These are phyloP conservation scores for Sitta carolinensis DNA, from an alignment of 2,797 vertebrate genomes.

Conservation along the genomic window DNA sequence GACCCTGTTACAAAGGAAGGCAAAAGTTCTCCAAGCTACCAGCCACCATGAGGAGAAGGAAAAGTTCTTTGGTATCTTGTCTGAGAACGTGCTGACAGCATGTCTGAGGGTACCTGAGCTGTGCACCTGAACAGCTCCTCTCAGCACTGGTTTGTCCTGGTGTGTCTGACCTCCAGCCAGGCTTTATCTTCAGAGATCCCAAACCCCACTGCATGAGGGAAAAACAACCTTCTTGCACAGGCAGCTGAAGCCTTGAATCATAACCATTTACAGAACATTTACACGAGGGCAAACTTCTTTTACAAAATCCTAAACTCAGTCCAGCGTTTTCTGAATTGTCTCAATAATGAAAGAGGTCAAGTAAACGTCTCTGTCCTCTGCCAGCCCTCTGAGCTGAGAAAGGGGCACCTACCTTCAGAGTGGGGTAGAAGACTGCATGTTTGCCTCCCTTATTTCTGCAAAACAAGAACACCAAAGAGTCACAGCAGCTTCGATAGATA, in stretches of 20 bases:
- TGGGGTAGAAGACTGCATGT: conserved; percentile 91
- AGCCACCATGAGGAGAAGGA: background rate
- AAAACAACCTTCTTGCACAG: background rate
- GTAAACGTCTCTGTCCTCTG: background rate
- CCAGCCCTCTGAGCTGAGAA: background rate
- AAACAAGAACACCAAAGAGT: background rate
- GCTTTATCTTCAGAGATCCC: background rate
- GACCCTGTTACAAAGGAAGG: background rate
- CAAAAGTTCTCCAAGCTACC: background rate
- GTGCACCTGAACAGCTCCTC: background rate
- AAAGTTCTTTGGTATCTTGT: background rate
- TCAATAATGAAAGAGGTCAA: background rate
- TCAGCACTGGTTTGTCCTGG: background rate
- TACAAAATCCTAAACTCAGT: background rate
- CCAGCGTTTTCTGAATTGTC: background rate
- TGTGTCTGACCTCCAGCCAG: background rate
- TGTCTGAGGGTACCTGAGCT: background rate
- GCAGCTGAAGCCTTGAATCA: background rate
- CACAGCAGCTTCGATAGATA: background rate
- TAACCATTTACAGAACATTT: background rate
- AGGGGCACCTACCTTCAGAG: conserved; percentile 84
- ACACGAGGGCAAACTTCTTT: background rate
- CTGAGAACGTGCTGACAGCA: background rate
- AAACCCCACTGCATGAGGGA: background rate
- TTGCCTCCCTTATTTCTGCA: conserved; percentile 87